A percentile compares a stretch with the other conserved stretches of the same genome.
phyloP scores from a whole-genome alignment of 2,797 vertebrate species.

The Pempheris klunzingeri region DNA sequence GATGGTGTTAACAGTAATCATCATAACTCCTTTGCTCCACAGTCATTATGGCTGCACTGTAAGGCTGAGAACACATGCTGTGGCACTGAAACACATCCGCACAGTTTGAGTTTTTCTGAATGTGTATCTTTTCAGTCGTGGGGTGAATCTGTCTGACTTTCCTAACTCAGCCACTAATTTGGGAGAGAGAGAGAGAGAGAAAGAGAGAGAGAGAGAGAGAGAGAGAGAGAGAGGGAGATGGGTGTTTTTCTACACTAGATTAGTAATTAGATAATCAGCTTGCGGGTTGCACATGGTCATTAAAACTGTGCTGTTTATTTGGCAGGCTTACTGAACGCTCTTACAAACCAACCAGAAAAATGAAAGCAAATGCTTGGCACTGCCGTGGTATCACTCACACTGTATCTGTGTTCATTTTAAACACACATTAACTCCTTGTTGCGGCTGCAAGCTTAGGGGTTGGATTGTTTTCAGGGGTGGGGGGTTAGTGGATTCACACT shows the following conservation, averaged over 20 bases:
- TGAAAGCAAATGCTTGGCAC: slow-evolving; percentile 77
- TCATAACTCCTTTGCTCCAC: not conserved
- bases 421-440: slow-evolving; percentile 49
- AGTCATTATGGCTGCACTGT: not conserved
- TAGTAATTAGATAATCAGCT: slow-evolving; percentile 76
- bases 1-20: too few relatives aligned
- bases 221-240: not conserved
- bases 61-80: not conserved
- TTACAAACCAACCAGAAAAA: slow-evolving; percentile 70
- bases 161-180: slow-evolving; percentile 7
- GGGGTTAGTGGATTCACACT: slow-evolving; percentile 18
- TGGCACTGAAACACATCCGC: not conserved
- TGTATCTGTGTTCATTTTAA: slow-evolving; percentile 46
- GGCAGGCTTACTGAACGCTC: slow-evolving; percentile 55
- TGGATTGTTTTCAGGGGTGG: slow-evolving; percentile 19
- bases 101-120: not conserved
- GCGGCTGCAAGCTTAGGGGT: slow-evolving; percentile 46
- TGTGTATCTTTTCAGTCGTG: slow-evolving; percentile 9
- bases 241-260: slow-evolving; percentile 35
- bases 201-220: not conserved
- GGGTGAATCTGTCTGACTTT: slow-evolving; percentile 13
- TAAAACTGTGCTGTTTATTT: slow-evolving; percentile 75
- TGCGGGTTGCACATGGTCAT: slow-evolving; percentile 61
- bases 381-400: slow-evolving; percentile 44
- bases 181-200: not conserved